These are phyloP conservation scores for Ellobium chinense DNA, from an alignment of 2,888 invertebrate genomes.

Conservation along the genomic window DNA sequence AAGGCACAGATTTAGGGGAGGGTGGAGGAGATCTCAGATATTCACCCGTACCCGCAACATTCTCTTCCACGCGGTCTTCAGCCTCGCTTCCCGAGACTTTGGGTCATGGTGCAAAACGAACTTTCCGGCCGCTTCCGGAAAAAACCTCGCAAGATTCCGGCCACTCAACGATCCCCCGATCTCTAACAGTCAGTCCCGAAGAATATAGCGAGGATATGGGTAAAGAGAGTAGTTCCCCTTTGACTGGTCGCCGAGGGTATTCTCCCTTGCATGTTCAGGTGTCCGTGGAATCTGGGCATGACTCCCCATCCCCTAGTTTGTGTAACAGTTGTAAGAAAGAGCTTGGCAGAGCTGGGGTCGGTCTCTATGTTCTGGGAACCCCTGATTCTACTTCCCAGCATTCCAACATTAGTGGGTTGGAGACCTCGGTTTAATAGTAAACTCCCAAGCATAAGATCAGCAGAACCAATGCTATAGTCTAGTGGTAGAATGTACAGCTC, in stretches of 20 bases:
- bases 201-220: neutral
- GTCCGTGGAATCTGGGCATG: neutral
- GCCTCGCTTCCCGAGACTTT: slow-evolving; percentile 12
- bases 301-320: slow-evolving; percentile 7
- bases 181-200: slow-evolving; percentile 39
- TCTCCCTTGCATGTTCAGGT: slow-evolving; percentile 4
- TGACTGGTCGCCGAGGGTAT: neutral
- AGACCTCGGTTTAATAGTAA: slow-evolving; percentile 43
- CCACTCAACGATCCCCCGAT: slow-evolving; percentile 35
- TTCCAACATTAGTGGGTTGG: slow-evolving; percentile 46
- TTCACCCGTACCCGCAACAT: neutral
- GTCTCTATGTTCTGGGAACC: slow-evolving; percentile 13
- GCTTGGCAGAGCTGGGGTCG: neutral
- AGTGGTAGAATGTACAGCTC: too few relatives aligned
- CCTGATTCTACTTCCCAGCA: slow-evolving; percentile 32
- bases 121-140: neutral
- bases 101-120: neutral
- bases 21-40: neutral
- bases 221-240: neutral
- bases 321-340: slow-evolving; percentile 36
- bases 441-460: too few relatives aligned
- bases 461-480: too few relatives aligned
- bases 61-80: neutral
- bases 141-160: slow-evolving; percentile 44
- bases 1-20: neutral